phyloP scores from a whole-genome alignment of 2,797 vertebrate genomes.

The Hyperoplus lanceolatus region DNA sequence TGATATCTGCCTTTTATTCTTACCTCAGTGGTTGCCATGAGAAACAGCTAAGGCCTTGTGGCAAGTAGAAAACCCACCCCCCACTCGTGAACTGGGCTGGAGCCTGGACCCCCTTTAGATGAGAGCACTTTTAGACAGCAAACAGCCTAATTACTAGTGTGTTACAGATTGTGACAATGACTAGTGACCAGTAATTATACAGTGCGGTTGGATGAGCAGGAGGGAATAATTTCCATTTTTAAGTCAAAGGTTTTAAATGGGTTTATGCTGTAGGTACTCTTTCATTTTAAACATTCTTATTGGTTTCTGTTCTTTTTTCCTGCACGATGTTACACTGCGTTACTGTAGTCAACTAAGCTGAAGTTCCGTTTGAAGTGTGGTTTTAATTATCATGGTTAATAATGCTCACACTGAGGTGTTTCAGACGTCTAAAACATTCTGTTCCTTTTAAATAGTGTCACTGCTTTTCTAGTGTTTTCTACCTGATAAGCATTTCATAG shows the following conservation, averaged over 20 bases:
- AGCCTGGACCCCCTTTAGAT: slow-evolving; percentile 20
- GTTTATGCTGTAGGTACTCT: slow-evolving; percentile 30
- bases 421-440: slow-evolving; percentile 62
- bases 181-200: slow-evolving; percentile 72
- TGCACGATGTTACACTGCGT: slow-evolving; percentile 16
- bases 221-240: slow-evolving; percentile 45
- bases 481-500: slow-evolving; percentile 76
- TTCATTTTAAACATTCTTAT: slow-evolving; percentile 53
- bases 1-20: slow-evolving; percentile 34
- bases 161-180: slow-evolving; percentile 47
- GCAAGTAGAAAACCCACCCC: slow-evolving; percentile 14
- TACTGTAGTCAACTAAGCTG: slow-evolving; percentile 24
- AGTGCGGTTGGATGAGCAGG: slow-evolving; percentile 37
- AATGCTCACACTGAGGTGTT: slow-evolving; percentile 59
- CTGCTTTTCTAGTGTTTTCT: slow-evolving; percentile 64
- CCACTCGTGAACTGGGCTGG: slow-evolving; percentile 43
- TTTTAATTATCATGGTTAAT: slow-evolving; percentile 74
- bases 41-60: slow-evolving; percentile 30
- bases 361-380: slow-evolving; percentile 62
- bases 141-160: slow-evolving; percentile 72
- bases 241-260: slow-evolving; percentile 49
- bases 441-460: slow-evolving; percentile 42
- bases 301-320: slow-evolving; percentile 28
- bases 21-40: slow-evolving; percentile 49
- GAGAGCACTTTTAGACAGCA: slow-evolving; percentile 42